Evolutionary conservation across 1,140 invertebrate genomes (phyloP).

Genomic region (Drosophila eugracilis): DNA sequence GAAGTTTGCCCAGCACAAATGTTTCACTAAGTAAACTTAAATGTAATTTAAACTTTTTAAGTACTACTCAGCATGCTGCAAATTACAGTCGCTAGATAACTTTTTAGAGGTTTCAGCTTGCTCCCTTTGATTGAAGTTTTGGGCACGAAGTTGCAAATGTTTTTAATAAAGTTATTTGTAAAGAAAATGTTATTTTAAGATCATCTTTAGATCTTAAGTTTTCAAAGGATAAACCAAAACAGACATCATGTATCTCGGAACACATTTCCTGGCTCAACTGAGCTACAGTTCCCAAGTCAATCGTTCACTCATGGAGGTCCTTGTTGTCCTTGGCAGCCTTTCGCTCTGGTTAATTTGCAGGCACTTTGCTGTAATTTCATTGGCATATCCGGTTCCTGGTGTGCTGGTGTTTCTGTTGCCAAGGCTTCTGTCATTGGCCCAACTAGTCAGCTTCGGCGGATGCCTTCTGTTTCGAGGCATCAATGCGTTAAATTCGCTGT

Average conservation of each 20-base stretch:
- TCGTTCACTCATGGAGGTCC: conserved; percentile 6
- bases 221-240: not conserved
- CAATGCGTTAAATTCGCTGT: conserved; percentile 58
- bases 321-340: conserved; percentile 37
- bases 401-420: conserved; percentile 4
- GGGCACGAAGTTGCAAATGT: not conserved
- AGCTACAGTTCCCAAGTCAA: conserved; percentile 1
- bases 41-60: conserved; percentile 52
- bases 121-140: conserved; percentile 15
- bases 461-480: conserved; percentile 52
- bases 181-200: not conserved
- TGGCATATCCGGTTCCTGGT: conserved; percentile 47
- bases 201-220: not conserved
- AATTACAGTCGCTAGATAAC: conserved; percentile 11
- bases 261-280: conserved; percentile 7
- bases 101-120: conserved; percentile 4
- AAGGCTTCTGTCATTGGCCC: conserved; percentile 29
- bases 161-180: not conserved
- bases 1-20: conserved; percentile 24
- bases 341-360: conserved; percentile 58
- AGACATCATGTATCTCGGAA: conserved; percentile 1
- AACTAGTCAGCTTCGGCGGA: conserved; percentile 28
- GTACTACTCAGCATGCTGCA: conserved; percentile 9
- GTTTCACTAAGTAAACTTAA: conserved; percentile 37
- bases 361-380: conserved; percentile 62